Conservation (phyloP, 2,888 invertebrate species). For the Mycalesis mineus region DNA sequence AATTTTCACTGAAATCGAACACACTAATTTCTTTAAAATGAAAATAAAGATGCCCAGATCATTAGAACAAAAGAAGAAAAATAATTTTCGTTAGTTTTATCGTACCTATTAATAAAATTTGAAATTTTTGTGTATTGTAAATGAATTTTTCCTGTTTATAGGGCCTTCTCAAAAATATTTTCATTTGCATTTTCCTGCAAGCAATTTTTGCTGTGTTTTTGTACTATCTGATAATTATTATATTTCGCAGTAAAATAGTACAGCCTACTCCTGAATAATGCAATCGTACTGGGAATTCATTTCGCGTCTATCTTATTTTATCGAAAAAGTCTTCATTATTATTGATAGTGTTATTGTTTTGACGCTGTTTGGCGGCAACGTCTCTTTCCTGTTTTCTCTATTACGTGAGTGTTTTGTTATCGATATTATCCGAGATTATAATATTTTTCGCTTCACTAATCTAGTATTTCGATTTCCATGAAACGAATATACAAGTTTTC, state of each 20-base stretch:
- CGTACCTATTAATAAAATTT: too few species aligned
- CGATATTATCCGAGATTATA: neutral
- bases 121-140: too few species aligned
- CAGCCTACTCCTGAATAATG: constrained; percentile 1
- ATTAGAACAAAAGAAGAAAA: too few species aligned
- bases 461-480: too few species aligned
- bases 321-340: constrained; percentile 1
- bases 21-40: too few species aligned
- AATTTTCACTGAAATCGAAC: too few species aligned
- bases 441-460: too few species aligned
- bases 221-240: constrained; percentile 14
- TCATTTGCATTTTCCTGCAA: constrained; percentile 2
- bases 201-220: neutral
- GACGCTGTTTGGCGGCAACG: neutral
- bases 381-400: neutral
- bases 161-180: neutral
- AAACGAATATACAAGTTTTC: too few species aligned
- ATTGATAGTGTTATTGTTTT: neutral
- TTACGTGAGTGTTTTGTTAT: neutral
- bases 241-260: constrained; percentile 1
- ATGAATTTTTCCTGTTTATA: too few species aligned
- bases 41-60: too few species aligned
- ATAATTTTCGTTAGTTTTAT: too few species aligned
- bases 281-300: constrained; percentile 10
- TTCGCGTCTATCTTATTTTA: constrained; percentile 12